Evolutionary conservation across 2,888 invertebrate species (phyloP).

Genomic region (Pseudococcus viburni): DNA sequence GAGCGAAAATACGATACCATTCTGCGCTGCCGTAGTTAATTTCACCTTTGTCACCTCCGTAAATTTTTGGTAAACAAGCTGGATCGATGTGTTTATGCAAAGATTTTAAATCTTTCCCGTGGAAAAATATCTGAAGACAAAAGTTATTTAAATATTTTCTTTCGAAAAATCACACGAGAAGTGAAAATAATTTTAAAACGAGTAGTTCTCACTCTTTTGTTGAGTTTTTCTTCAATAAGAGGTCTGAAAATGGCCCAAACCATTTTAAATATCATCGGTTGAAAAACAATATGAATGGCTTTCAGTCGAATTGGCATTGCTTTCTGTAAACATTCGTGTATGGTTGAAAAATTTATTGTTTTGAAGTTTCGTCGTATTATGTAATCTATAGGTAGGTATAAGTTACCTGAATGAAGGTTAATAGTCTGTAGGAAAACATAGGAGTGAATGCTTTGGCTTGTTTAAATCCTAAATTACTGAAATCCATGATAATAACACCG

Average conservation of each 20-base stretch:
- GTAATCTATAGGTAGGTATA: too few relatives aligned
- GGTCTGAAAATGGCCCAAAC: conserved; percentile 90
- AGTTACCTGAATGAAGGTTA: conserved; percentile 81
- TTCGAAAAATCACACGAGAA: neutral
- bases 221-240: conserved; percentile 84
- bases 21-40: conserved; percentile 84
- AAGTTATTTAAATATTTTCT: neutral
- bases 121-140: conserved; percentile 83
- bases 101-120: conserved; percentile 84
- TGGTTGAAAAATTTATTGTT: too few relatives aligned
- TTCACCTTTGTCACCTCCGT: conserved; percentile 81
- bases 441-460: conserved; percentile 80
- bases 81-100: conserved; percentile 82
- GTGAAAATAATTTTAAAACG: neutral
- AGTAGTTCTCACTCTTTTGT: conserved; percentile 77
- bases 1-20: conserved; percentile 82
- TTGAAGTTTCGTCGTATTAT: neutral
- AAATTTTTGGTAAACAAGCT: conserved; percentile 81
- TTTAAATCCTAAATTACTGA: conserved; percentile 82
- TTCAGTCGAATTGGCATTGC: conserved; percentile 88
- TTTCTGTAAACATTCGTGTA: conserved; percentile 72
- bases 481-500: conserved; percentile 87
- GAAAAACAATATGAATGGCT: conserved; percentile 88
- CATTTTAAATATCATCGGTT: conserved; percentile 87
- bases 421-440: conserved; percentile 81